Evolutionary conservation across 2,888 invertebrate genomes (phyloP).

Genomic region (Hyposoter didymator): DNA sequence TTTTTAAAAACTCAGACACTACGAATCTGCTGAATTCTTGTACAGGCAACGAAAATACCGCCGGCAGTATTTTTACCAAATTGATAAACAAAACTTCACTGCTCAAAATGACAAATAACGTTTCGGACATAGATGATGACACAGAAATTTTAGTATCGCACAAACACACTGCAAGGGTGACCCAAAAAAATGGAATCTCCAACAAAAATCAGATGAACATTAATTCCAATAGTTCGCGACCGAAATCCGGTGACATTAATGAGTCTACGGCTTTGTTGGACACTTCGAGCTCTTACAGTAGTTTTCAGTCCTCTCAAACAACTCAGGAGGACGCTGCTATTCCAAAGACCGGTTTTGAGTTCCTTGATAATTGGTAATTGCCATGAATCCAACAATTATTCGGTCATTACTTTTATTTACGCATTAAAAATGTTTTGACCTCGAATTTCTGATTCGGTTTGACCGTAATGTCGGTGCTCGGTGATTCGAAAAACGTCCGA

Average conservation of each 20-base stretch:
- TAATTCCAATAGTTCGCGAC: slow-evolving; percentile 75
- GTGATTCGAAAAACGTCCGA: background rate
- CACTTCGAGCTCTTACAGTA: slow-evolving; percentile 81
- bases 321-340: slow-evolving; percentile 82
- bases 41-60: slow-evolving; percentile 75
- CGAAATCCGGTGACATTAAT: slow-evolving; percentile 78
- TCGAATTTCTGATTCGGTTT: background rate
- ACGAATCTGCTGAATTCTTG: slow-evolving; percentile 72
- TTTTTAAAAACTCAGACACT: slow-evolving; percentile 77
- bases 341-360: slow-evolving; percentile 86
- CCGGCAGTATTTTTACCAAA: slow-evolving; percentile 79
- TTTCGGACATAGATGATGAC: slow-evolving; percentile 74
- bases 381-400: background rate
- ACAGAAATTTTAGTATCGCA: slow-evolving; percentile 77
- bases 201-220: slow-evolving; percentile 78
- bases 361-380: slow-evolving; percentile 86
- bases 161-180: slow-evolving; percentile 67
- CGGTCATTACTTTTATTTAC: background rate
- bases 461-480: background rate
- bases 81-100: slow-evolving; percentile 80
- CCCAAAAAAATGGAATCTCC: slow-evolving; percentile 63
- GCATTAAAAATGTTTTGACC: slow-evolving; percentile 26
- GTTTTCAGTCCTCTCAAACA: slow-evolving; percentile 79
- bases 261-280: slow-evolving; percentile 80
- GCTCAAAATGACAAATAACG: slow-evolving; percentile 77